Conservation (phyloP, 2,888 invertebrate species). For the Acanthopleura granulata region DNA sequence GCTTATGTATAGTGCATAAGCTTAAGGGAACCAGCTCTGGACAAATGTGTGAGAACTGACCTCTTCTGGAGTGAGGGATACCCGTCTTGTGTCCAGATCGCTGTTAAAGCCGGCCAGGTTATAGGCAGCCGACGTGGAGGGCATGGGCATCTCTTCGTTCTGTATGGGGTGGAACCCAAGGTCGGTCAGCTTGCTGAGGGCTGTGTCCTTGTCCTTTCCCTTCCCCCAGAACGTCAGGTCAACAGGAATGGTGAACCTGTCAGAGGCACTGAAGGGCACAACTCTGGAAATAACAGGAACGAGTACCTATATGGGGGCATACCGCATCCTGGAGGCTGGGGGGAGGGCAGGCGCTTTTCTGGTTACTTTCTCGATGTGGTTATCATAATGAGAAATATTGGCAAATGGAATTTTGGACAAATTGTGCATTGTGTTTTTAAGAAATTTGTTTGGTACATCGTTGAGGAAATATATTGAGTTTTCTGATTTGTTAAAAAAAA, state of each 20-base stretch:
- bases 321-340: too few species aligned
- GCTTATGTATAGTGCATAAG: too few species aligned
- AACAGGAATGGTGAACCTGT: conserved; percentile 41
- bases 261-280: conserved; percentile 41
- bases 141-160: conserved; percentile 20
- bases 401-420: too few species aligned
- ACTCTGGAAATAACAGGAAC: conserved; percentile 26
- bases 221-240: conserved; percentile 47
- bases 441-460: too few species aligned
- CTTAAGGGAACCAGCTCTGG: too few species aligned
- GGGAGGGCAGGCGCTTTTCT: too few species aligned
- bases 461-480: too few species aligned
- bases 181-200: conserved; percentile 30
- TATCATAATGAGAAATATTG: too few species aligned
- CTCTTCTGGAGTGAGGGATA: conserved; percentile 23
- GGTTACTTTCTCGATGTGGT: neutral
- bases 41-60: too few species aligned
- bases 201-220: conserved; percentile 32
- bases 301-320: too few species aligned
- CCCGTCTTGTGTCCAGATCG: conserved; percentile 26
- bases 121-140: conserved; percentile 18
- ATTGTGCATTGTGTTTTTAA: too few species aligned
- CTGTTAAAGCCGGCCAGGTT: conserved; percentile 15
- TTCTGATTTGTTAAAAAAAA: too few species aligned
- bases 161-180: conserved; percentile 32